Base-by-base conservation (phyloP, 2,888 invertebrate species). In the Tiliacea citrago region DNA sequence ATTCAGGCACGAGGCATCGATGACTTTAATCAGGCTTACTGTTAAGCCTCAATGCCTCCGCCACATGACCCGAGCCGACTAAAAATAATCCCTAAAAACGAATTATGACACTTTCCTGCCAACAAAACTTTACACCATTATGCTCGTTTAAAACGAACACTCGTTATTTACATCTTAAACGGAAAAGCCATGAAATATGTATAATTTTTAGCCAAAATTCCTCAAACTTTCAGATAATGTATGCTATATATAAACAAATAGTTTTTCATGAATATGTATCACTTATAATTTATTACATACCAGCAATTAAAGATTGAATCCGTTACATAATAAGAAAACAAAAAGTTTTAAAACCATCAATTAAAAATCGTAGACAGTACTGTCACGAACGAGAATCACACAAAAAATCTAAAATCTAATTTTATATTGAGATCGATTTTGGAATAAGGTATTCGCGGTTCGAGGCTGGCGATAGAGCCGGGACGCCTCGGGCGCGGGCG, bases 401-500 rank as follows among this genome's bases (percentile, higher is more conserved):
- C 77, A 74, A 77, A 78, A 83, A 73, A 73, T 68, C 72, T 73
- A 72, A 79, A 74, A 79, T 78, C 79, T 78, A 77, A 83, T 83
- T 85, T 88, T 72, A 68, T 79, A 79, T 86, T 81, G 78, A 77
- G 84, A 86, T 87, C 87, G 84, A 86, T 86, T 83, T 72, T 77
- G 66, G 66, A 62, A 77, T 79, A 82, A 83, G 85, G 79, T 82
- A 83, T 83, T 80, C 87, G 88, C 88, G 86, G 79, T 71, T 81
- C 75, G 85, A 85, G 84, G 85, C 88, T 87, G 79, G 81, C 85
- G 84, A 83, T 86, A 79, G 78, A 74, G 81, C 78, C 83, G 85
- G 80, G 70, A 74, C 73, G 86, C 83, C 73, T 73, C 79, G 75
- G 88, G 88, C 90, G 89, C 94, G 94, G 84, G 91, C 90, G 89